A percentile compares a stretch with the other conserved stretches of the same genome.
These are phyloP conservation scores for Pogonocichla stellata DNA, from an alignment of 2,113 vertebrate genomes.

Conservation along the genomic window DNA sequence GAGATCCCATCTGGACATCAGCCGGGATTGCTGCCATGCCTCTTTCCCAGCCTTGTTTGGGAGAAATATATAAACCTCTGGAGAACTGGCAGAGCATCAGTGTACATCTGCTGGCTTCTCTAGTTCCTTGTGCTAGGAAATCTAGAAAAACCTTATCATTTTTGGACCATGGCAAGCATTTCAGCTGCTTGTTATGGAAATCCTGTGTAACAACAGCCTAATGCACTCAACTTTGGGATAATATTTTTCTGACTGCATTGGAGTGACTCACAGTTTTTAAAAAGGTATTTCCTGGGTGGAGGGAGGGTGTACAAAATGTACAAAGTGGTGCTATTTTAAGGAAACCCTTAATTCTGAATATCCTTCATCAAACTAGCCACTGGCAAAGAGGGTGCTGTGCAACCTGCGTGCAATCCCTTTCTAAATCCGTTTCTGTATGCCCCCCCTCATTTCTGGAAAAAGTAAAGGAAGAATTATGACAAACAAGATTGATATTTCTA, in stretches of 20 bases:
- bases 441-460: not conserved
- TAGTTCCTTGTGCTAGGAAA: constrained; percentile 21
- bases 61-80: constrained; percentile 35
- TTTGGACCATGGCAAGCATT: not conserved
- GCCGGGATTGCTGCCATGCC: not conserved
- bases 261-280: not conserved
- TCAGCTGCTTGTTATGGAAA: constrained; percentile 43
- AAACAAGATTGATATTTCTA: not conserved
- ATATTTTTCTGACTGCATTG: not conserved
- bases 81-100: constrained; percentile 5
- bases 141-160: constrained; percentile 35
- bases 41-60: constrained; percentile 51
- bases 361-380: not conserved
- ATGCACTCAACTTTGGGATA: not conserved
- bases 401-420: not conserved
- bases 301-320: not conserved
- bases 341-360: not conserved
- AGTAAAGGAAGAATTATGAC: not conserved
- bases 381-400: not conserved
- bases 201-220: constrained; percentile 20
- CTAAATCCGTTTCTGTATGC: not conserved
- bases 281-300: not conserved
- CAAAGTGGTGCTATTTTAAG: not conserved
- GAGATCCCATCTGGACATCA: constrained; percentile 24
- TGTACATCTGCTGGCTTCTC: constrained; percentile 14